Evolutionary conservation across 2,888 invertebrate species (phyloP).

Genomic region (Tetramorium bicarinatum): DNA sequence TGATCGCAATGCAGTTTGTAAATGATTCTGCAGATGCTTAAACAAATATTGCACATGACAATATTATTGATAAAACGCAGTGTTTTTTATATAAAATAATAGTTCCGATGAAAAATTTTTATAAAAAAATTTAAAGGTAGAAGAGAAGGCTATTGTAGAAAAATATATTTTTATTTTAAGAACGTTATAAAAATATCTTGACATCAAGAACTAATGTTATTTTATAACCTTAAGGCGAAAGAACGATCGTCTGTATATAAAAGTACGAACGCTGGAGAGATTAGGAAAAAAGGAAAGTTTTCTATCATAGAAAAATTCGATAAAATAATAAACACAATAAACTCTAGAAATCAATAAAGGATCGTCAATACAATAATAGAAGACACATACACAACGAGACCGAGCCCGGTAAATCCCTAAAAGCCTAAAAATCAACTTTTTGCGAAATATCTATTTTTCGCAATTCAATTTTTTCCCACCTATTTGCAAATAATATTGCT

Average conservation of each 20-base stretch:
- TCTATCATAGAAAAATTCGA: constrained; percentile 15
- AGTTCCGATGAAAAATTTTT: too few species aligned
- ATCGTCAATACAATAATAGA: neutral
- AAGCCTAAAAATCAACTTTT: neutral
- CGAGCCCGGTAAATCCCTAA: neutral
- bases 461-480: neutral
- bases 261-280: neutral
- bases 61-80: neutral
- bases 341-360: constrained; percentile 4
- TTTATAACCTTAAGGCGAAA: constrained; percentile 13
- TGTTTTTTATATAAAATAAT: neutral
- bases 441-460: neutral
- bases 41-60: neutral
- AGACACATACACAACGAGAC: neutral
- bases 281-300: neutral
- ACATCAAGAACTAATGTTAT: constrained; percentile 16
- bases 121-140: neutral
- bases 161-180: constrained; percentile 5
- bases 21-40: neutral
- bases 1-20: neutral
- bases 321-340: constrained; percentile 1
- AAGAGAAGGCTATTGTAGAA: neutral
- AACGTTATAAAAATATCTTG: constrained; percentile 7
- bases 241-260: neutral
- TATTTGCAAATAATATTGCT: constrained; percentile 23